These are phyloP conservation scores for Lepidonotus clava DNA, from an alignment of 2,888 invertebrate species.

Conservation along the genomic window DNA sequence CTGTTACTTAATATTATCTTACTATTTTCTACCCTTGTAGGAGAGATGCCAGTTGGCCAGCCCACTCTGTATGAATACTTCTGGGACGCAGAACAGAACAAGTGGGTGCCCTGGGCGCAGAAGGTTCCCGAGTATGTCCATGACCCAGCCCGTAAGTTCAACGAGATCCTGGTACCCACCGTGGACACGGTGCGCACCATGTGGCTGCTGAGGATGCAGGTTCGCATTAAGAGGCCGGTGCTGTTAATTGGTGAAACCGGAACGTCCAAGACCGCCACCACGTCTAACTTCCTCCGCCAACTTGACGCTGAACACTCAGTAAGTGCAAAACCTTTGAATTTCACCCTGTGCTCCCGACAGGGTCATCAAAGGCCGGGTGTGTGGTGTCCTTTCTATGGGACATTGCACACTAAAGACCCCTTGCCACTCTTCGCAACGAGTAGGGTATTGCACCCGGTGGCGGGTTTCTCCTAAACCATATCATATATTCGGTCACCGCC, in stretches of 20 bases:
- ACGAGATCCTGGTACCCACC: slow-evolving; percentile 93
- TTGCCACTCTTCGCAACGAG: too few species aligned
- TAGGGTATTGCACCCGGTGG: too few species aligned
- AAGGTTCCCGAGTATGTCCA: slow-evolving; percentile 89
- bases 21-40: slow-evolving; percentile 77
- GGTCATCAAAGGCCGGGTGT: too few species aligned
- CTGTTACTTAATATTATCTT: not conserved
- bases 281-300: slow-evolving; percentile 89
- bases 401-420: too few species aligned
- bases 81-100: slow-evolving; percentile 85
- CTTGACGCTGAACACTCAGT: slow-evolving; percentile 84
- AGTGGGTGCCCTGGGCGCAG: slow-evolving; percentile 93
- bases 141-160: slow-evolving; percentile 86
- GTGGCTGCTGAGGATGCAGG: slow-evolving; percentile 87
- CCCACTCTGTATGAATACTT: slow-evolving; percentile 91
- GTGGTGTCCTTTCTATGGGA: too few species aligned
- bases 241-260: slow-evolving; percentile 94
- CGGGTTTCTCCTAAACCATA: too few species aligned
- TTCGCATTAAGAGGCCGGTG: slow-evolving; percentile 88
- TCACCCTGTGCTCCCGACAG: too few species aligned
- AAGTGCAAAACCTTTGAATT: too few species aligned
- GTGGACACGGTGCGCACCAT: slow-evolving; percentile 90
- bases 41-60: slow-evolving; percentile 87
- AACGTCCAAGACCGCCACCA: slow-evolving; percentile 94
- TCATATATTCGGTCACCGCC: too few species aligned